Evolutionary conservation across 2,888 invertebrate species (phyloP).

Genomic region (Oasisia sp.): DNA sequence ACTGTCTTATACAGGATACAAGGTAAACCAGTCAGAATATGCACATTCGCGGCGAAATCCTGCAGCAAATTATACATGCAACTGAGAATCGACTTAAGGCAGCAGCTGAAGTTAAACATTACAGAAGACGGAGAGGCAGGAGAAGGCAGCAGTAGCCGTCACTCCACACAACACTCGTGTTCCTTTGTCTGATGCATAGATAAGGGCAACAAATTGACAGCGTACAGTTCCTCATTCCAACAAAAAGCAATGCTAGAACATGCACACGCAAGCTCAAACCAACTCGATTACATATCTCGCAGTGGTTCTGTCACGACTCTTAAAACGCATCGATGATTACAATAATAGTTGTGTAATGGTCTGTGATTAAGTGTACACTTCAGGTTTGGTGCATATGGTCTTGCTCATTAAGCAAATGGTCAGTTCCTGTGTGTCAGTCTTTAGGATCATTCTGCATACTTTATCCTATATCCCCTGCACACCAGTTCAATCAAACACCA

Average conservation of each 20-base stretch:
- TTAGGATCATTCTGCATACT: too few relatives aligned
- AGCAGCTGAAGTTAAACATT: not conserved
- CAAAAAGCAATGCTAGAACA: slow-evolving; percentile 4
- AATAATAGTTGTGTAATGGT: not conserved
- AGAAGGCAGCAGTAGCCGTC: not conserved
- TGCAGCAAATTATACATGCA: slow-evolving; percentile 12
- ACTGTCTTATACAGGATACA: not conserved
- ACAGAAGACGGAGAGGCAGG: not conserved
- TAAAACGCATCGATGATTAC: not conserved
- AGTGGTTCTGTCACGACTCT: not conserved
- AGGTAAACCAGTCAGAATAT: not conserved
- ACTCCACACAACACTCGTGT: not conserved
- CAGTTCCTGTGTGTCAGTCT: not conserved
- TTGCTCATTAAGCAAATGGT: not conserved
- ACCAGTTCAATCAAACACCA: too few relatives aligned
- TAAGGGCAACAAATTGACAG: not conserved
- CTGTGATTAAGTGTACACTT: too few relatives aligned
- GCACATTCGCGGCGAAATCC: not conserved
- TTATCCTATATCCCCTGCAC: too few relatives aligned
- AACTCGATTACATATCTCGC: not conserved
- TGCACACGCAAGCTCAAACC: not conserved
- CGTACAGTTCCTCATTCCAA: not conserved
- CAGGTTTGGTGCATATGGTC: not conserved
- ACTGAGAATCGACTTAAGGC: slow-evolving; percentile 4
- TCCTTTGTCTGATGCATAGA: slow-evolving; percentile 13